phyloP scores from a whole-genome alignment of 2,113 vertebrate genomes.

The Carollia perspicillata region DNA sequence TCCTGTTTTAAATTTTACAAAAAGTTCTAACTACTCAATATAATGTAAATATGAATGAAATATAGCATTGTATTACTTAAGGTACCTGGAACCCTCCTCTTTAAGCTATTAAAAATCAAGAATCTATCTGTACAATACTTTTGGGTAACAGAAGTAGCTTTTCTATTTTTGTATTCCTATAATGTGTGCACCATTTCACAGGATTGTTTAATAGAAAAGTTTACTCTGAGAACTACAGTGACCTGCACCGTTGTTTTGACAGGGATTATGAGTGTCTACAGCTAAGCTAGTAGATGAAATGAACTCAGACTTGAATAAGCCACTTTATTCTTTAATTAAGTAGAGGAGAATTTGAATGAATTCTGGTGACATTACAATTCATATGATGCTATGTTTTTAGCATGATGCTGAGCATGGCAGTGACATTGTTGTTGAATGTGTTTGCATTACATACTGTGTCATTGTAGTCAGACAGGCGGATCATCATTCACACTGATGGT shows the following conservation, averaged over 20 bases:
- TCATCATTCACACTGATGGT: background rate
- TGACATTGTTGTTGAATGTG: background rate
- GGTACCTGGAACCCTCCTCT: background rate
- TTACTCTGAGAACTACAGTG: background rate
- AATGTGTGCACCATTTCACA: background rate
- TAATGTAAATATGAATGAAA: slow-evolving; percentile 26
- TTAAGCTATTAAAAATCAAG: background rate
- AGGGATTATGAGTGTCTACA: background rate
- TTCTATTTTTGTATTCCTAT: background rate
- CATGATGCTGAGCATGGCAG: background rate
- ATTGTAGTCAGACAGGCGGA: background rate
- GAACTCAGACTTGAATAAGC: background rate
- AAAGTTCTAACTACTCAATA: background rate
- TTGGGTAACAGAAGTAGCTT: background rate
- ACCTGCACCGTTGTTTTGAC: background rate
- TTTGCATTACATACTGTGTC: background rate
- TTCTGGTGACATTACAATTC: background rate
- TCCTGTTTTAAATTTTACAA: background rate
- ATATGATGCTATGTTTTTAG: background rate
- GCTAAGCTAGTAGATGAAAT: background rate
- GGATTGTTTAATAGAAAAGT: background rate
- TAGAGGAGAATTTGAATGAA: background rate
- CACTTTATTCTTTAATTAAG: background rate
- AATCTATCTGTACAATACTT: background rate
- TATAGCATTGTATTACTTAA: background rate